phyloP scores from a whole-genome alignment of 2,888 invertebrate genomes.

The Alloscopus bannaensis region DNA sequence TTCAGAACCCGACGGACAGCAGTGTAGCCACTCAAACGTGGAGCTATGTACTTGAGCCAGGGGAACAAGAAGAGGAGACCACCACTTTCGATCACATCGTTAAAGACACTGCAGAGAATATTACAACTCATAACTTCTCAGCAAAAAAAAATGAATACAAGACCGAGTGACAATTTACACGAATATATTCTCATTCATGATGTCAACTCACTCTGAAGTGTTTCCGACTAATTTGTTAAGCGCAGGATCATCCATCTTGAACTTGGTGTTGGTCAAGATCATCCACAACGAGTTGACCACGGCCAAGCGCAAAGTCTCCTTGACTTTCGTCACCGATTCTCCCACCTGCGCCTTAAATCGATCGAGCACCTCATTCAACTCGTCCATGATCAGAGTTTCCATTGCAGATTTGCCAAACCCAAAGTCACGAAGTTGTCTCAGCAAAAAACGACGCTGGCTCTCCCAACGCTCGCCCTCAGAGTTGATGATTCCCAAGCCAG shows the following conservation, averaged over 20 bases:
- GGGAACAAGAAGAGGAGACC: slow-evolving; percentile 5
- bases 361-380: slow-evolving; percentile 54
- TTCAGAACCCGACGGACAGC: not conserved
- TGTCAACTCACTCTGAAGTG: too few species aligned
- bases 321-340: slow-evolving; percentile 36
- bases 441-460: slow-evolving; percentile 37
- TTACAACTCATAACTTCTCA: too few species aligned
- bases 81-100: slow-evolving; percentile 13
- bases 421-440: slow-evolving; percentile 59
- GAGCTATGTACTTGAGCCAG: slow-evolving; percentile 24
- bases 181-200: too few species aligned
- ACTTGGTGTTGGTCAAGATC: slow-evolving; percentile 57
- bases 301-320: slow-evolving; percentile 54
- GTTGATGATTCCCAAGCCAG: slow-evolving; percentile 24
- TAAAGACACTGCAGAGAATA: slow-evolving; percentile 3
- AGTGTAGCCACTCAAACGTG: not conserved
- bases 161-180: too few species aligned
- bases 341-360: slow-evolving; percentile 50
- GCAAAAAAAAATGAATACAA: too few species aligned
- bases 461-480: slow-evolving; percentile 46
- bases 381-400: slow-evolving; percentile 61
- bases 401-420: slow-evolving; percentile 65
- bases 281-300: slow-evolving; percentile 64
- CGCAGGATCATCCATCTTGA: slow-evolving; percentile 59
- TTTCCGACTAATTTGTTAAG: slow-evolving; percentile 33